These are phyloP conservation scores for Numida meleagris DNA, from an alignment of 2,113 vertebrate genomes.

Conservation along the genomic window DNA sequence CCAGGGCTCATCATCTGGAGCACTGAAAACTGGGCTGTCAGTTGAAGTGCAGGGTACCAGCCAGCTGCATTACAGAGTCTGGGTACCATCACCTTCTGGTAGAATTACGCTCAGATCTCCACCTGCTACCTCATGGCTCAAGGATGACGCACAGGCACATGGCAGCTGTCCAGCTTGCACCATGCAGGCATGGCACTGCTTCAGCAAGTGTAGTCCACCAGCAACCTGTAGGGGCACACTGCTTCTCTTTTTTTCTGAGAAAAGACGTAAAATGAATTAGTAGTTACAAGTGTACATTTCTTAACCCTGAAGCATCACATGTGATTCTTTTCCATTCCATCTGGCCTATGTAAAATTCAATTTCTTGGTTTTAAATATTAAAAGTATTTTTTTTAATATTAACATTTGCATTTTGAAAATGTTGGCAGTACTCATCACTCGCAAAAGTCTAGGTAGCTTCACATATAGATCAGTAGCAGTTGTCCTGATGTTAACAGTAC, in stretches of 20 bases:
- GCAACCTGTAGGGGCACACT: not conserved
- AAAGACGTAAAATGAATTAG: not conserved
- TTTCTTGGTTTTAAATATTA: not conserved
- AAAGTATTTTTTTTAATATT: not conserved
- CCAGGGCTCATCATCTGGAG: not conserved
- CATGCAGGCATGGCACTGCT: not conserved
- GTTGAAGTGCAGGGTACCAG: rapidly evolving
- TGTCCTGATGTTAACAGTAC: not conserved
- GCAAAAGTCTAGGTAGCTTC: not conserved
- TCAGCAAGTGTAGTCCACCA: not conserved
- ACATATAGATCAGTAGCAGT: not conserved
- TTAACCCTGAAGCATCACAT: not conserved
- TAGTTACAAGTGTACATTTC: not conserved
- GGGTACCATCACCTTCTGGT: rapidly evolving
- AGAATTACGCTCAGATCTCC: not conserved
- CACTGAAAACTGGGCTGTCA: rapidly evolving
- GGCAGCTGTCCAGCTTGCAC: not conserved
- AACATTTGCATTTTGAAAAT: not conserved
- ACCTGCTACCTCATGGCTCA: rapidly evolving
- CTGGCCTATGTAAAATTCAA: not conserved
- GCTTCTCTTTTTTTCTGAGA: not conserved
- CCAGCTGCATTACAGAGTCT: not conserved
- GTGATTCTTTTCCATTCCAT: not conserved
- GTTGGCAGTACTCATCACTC: not conserved
- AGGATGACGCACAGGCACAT: not conserved